Conservation (phyloP, 2,113 vertebrate species). For the Pogona vitticeps region DNA sequence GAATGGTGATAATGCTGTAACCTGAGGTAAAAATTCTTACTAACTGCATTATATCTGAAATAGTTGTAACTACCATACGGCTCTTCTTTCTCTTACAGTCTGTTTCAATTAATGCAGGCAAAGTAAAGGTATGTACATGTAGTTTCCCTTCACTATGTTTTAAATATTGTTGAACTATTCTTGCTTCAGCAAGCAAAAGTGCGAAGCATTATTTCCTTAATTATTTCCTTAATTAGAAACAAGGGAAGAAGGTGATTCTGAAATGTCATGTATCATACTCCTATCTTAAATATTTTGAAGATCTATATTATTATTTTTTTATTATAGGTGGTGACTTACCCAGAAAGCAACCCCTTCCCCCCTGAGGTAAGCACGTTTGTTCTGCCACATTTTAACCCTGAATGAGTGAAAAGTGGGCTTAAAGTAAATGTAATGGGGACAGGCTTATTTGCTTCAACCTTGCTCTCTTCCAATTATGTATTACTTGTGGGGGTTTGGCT, state of each 20-base stretch:
- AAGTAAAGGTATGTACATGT: constrained; percentile 3
- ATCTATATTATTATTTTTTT: neutral
- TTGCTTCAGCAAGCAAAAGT: neutral
- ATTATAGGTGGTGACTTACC: constrained; percentile 15
- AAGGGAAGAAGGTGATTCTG: neutral
- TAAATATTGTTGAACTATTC: neutral
- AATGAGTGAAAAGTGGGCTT: neutral
- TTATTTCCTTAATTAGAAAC: neutral
- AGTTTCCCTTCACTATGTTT: neutral
- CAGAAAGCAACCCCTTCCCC: neutral
- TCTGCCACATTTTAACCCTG: neutral
- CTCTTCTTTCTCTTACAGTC: constrained; percentile 9
- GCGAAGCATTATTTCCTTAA: neutral
- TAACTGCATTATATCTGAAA: neutral
- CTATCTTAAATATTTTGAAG: neutral
- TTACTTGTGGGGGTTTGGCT: neutral
- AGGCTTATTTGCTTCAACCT: neutral
- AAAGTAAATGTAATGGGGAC: neutral
- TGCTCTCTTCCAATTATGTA: neutral
- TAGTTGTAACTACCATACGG: neutral
- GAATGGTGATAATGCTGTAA: neutral
- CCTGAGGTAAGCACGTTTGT: constrained; percentile 3
- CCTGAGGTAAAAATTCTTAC: neutral
- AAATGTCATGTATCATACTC: neutral
- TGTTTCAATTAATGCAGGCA: neutral